Base-by-base conservation (phyloP, 2,888 invertebrate species). In the Apodemia hepburni region DNA sequence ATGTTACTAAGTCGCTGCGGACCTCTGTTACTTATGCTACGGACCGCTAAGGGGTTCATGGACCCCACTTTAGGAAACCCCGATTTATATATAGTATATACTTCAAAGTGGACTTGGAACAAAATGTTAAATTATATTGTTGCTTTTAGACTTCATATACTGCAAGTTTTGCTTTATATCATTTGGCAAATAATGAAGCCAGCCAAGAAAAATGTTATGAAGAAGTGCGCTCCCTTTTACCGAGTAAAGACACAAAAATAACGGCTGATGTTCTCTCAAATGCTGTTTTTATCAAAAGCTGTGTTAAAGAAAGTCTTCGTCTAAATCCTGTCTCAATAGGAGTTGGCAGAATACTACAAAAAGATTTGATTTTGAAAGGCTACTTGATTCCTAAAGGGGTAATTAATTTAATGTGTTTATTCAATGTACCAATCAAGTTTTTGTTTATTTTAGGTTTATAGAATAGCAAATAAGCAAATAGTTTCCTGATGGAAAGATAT, bases 301-400 rank as follows among this genome's bases (percentile, higher is more conserved):
- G 95, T 70, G 84, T 98, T 1, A 98, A 98, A 79, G 98, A 98
- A 84, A 94, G 95, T 4, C 91, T 97, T 33, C 92, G 98, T 66
- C 77, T 98, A 59, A 95, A 96, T 82, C 98, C 98, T 0, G 94
- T 98, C 35, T 95, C 97, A 0, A 92, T 98, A 63, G 98, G 98
- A 7, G 92, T 97, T 61, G 97, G 97, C 0, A 88, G 98, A 42
- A 89, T 96, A 59, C 82, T 96, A 45, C 94, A 94, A 68, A 93
- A 93, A 60, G 95, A 97, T 76, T 89, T 94, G 2, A 82, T 94
- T 38, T 91, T 98, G 59, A 94, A 94, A 65, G 95, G 94, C 47
- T 97, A 95, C 82, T 81, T 90, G 59, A 94, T 97, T 67, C 97
- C 97, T 8, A 92, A 94, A 84, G 95, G 93, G 69, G 97, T 97